Conservation (phyloP, 2,797 vertebrate genomes). For the Helarctos malayanus region DNA sequence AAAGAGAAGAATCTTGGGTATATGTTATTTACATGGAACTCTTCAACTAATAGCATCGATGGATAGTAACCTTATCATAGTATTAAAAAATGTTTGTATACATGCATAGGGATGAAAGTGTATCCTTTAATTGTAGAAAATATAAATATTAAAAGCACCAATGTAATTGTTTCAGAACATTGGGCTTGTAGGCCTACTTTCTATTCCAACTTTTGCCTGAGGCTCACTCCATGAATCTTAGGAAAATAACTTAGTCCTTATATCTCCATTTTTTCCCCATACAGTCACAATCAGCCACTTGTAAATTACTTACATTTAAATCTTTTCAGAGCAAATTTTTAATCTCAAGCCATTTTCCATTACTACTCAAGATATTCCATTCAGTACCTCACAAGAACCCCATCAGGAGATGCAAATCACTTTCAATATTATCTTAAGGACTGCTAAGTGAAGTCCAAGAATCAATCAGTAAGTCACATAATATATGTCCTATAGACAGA, state of each 20-base stretch:
- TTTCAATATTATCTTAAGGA: constrained; percentile 50
- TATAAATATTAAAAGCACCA: background rate
- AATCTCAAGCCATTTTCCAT: background rate
- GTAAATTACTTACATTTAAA: constrained; percentile 34
- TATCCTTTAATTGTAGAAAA: background rate
- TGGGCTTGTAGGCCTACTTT: background rate
- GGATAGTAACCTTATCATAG: background rate
- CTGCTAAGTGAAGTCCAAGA: constrained; percentile 24
- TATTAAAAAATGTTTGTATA: background rate
- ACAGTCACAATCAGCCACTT: background rate
- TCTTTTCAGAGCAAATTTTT: constrained; percentile 8
- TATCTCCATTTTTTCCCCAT: background rate
- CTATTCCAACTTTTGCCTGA: background rate
- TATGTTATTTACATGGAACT: background rate
- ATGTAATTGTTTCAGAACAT: background rate
- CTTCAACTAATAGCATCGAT: background rate
- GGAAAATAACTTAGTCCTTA: background rate
- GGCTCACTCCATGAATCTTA: background rate
- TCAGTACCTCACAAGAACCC: background rate
- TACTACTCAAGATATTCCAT: constrained; percentile 15
- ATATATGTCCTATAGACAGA: constrained; percentile 19
- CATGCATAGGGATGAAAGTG: background rate
- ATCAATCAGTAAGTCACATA: background rate
- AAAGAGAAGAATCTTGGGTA: background rate
- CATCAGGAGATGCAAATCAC: constrained; percentile 27